phyloP scores from a whole-genome alignment of 2,797 vertebrate species.

The Cephalopachus bancanus region DNA sequence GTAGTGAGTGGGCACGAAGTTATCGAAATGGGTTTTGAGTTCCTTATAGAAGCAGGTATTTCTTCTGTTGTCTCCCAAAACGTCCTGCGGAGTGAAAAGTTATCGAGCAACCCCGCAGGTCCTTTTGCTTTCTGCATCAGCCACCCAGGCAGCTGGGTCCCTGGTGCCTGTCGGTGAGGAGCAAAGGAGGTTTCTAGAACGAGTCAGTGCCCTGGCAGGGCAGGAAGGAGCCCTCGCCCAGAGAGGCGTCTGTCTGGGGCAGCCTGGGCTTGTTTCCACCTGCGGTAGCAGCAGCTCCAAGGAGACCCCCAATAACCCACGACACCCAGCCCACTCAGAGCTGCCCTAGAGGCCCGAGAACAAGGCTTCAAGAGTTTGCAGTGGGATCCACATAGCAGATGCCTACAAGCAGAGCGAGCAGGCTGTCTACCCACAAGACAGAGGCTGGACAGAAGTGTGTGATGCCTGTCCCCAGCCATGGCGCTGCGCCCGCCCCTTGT shows the following conservation, averaged over 20 bases:
- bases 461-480: accelerated
- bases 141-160: too few species aligned
- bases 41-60: neutral
- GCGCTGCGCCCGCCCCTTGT: neutral
- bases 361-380: neutral
- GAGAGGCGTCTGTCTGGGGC: neutral
- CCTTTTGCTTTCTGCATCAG: too few species aligned
- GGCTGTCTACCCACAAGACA: accelerated
- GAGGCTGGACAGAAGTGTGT: neutral
- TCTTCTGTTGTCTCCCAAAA: neutral
- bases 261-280: neutral
- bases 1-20: neutral
- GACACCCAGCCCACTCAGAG: neutral
- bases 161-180: neutral
- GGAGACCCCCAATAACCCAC: neutral
- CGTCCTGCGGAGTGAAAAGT: neutral
- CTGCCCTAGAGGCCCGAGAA: neutral
- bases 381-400: neutral
- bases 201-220: neutral
- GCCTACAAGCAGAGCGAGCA: neutral
- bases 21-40: neutral
- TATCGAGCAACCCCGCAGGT: neutral
- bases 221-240: neutral
- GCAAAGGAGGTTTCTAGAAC: neutral
- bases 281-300: neutral